Evolutionary conservation across 2,888 invertebrate genomes (phyloP).

Genomic region (Phaonia tiefii): DNA sequence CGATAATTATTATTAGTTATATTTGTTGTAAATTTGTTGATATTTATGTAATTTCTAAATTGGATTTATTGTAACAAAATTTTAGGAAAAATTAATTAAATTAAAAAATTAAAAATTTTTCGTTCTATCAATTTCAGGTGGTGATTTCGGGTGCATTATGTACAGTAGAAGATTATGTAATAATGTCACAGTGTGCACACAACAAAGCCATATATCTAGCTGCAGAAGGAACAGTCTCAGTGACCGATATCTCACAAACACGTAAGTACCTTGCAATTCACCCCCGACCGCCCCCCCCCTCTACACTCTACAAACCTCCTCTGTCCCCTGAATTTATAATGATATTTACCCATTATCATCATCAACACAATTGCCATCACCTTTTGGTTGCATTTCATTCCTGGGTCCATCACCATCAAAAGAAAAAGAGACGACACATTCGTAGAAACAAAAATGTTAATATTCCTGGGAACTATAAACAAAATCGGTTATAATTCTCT

Average conservation of each 20-base stretch:
- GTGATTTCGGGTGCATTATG: slow-evolving; percentile 81
- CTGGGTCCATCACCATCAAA: not conserved
- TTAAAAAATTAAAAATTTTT: slow-evolving; percentile 16
- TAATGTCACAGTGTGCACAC: slow-evolving; percentile 81
- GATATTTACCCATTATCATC: no score
- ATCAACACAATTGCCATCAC: slow-evolving; percentile 14
- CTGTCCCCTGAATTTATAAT: slow-evolving; percentile 15
- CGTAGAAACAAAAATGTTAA: slow-evolving; percentile 46
- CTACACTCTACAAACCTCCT: not conserved
- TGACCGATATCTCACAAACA: slow-evolving; percentile 80
- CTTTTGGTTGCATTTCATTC: no score
- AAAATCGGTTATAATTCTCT: slow-evolving; percentile 3
- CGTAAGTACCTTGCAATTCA: slow-evolving; percentile 77
- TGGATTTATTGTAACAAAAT: no score
- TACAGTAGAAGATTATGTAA: slow-evolving; percentile 81
- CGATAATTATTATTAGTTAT: no score
- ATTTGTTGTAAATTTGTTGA: no score
- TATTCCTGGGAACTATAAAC: slow-evolving; percentile 59
- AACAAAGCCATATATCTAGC: slow-evolving; percentile 80
- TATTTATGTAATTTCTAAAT: no score
- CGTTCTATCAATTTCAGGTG: slow-evolving; percentile 74
- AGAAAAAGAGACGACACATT: not conserved
- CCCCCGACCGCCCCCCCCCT: slow-evolving; percentile 55
- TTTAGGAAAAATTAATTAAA: no score
- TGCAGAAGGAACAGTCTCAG: slow-evolving; percentile 81